A percentile compares a stretch with the other conserved stretches of the same genome.
Evolutionary conservation across 2,888 invertebrate genomes (phyloP).

Genomic region (Brenthis ino): DNA sequence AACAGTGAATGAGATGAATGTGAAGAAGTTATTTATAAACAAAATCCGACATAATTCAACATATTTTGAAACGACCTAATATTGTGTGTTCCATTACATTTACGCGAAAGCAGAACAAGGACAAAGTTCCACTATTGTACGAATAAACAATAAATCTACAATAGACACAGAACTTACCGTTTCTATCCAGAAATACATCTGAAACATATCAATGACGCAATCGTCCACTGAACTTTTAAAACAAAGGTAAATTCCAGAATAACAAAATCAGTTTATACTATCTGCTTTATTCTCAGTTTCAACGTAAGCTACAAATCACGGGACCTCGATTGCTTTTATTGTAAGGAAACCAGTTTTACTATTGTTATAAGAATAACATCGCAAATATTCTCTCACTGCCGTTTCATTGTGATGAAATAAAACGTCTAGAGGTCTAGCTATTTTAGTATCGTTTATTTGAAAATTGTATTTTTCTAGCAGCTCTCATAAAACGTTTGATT

Average conservation of each 20-base stretch:
- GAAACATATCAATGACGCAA: slow-evolving; percentile 35
- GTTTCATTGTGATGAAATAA: slow-evolving; percentile 21
- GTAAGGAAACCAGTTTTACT: slow-evolving; percentile 28
- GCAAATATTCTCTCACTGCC: slow-evolving; percentile 25
- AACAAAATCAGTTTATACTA: slow-evolving; percentile 39
- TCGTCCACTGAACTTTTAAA: slow-evolving; percentile 38
- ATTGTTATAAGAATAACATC: slow-evolving; percentile 33
- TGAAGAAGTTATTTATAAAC: neutral
- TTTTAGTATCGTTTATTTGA: slow-evolving; percentile 7
- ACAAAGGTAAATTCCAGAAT: slow-evolving; percentile 33
- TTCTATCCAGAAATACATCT: slow-evolving; percentile 32
- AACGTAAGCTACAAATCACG: slow-evolving; percentile 39
- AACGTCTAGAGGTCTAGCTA: slow-evolving; percentile 14
- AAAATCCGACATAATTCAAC: too few relatives aligned
- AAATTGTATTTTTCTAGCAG: neutral
- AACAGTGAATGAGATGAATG: neutral
- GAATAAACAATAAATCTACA: slow-evolving; percentile 35
- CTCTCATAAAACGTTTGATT: too few relatives aligned
- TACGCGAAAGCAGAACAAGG: slow-evolving; percentile 30
- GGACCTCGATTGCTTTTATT: slow-evolving; percentile 37
- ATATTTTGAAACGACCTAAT: neutral
- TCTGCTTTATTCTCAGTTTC: slow-evolving; percentile 36
- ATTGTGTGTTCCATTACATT: slow-evolving; percentile 19
- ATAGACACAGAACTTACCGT: slow-evolving; percentile 30
- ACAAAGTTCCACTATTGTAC: slow-evolving; percentile 22